Evolutionary conservation across 2,113 vertebrate genomes (phyloP).

Genomic region (Alexandromys fortis): DNA sequence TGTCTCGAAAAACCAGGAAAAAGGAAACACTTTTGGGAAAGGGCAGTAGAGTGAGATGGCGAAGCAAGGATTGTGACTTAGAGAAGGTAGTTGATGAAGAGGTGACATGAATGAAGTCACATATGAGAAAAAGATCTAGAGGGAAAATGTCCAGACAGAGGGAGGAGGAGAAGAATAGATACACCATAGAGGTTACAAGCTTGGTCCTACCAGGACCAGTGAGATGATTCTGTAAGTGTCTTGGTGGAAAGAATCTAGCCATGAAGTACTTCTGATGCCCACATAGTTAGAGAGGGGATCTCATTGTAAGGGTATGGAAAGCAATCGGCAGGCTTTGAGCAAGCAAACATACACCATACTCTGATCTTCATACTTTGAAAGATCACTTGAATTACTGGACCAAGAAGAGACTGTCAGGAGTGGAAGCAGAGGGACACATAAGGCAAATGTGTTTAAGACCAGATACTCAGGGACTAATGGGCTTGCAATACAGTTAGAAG

Average conservation of each 20-base stretch:
- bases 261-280: neutral
- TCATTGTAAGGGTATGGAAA: neutral
- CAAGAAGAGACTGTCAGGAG: neutral
- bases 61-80: neutral
- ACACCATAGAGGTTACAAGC: neutral
- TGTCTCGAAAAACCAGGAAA: neutral
- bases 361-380: neutral
- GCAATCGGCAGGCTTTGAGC: neutral
- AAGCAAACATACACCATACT: neutral
- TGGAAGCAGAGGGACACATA: neutral
- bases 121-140: neutral
- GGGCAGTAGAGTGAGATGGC: neutral
- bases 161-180: neutral
- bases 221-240: neutral
- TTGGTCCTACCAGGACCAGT: neutral
- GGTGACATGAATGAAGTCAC: neutral
- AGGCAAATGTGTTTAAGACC: neutral
- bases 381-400: neutral
- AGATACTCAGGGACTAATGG: neutral
- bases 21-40: neutral
- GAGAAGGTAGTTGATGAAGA: neutral
- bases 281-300: neutral
- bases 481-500: neutral
- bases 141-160: neutral
- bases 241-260: neutral